Base-by-base conservation (phyloP, 2,797 vertebrate genomes). In the Ctenopoma kingsleyae region DNA sequence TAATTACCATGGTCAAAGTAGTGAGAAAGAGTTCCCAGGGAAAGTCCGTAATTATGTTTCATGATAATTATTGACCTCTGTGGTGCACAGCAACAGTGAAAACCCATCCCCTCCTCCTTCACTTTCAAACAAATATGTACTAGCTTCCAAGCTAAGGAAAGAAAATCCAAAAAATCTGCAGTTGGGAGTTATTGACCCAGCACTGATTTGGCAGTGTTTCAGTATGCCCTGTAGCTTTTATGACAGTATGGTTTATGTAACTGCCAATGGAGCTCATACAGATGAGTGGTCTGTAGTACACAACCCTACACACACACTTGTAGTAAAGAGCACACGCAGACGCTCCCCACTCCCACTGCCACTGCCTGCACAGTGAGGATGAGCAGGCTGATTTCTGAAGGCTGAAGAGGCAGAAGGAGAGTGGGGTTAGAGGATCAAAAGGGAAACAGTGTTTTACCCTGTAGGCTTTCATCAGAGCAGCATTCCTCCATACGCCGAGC, bases 211-310 rank as follows among this genome's bases (percentile, higher is more conserved):
- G 79, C 80, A 78, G 60, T 67, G 73, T 78, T 89, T 89, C 86
- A 88, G 51, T 54, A 62, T 52, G 76, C 74, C 90, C 83, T 70
- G 75, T 74, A 77, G 85, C 82, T 72, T 65, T 79, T 57, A 85
- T 88, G 90, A 89, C 87, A 79, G 81, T 80, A 78, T 88, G 84
- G 71, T 91, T 91, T 92, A 91, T 89, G 85, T 91, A 91, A 89
- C 84, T 82, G 83, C 82, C 82, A 80, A 71, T 67, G 71, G 67
- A 83, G 85, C 74, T 84, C 76, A 73, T 85, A 81, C 71, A 83
- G 87, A 88, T 84, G 89, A 89, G 83, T 81, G 76, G 85, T 86
- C 80, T 88, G 80, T 67, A 82, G 61, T 55, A 56, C 70, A 71
- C 56, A 78, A 36, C 41, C 19, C 3, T 38, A 12, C 49, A 41